These are phyloP conservation scores for Nemurella pictetii DNA, from an alignment of 2,888 invertebrate species.

Conservation along the genomic window DNA sequence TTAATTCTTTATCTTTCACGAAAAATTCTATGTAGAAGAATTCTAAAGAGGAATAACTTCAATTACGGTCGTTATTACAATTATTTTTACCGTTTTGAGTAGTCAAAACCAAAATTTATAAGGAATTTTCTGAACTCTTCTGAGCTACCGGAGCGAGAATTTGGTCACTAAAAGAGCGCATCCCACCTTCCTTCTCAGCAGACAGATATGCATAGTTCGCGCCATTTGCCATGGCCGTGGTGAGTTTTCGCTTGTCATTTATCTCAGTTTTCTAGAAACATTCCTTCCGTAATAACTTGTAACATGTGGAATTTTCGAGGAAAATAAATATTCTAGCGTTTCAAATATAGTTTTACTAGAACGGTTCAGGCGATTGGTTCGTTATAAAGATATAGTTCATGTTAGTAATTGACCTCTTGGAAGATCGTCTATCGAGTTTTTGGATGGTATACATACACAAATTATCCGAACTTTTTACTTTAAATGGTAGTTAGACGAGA, in stretches of 20 bases:
- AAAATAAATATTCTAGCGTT: background rate
- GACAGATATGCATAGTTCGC: conserved; percentile 45
- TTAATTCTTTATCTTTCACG: background rate
- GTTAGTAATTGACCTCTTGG: background rate
- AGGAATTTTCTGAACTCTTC: background rate
- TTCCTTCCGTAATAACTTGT: background rate
- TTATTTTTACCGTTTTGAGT: background rate
- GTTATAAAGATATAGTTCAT: background rate
- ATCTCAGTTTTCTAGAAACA: background rate
- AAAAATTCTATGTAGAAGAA: background rate
- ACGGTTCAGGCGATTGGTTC: conserved; percentile 17
- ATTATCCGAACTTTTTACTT: background rate
- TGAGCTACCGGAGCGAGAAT: background rate
- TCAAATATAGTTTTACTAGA: conserved; percentile 23
- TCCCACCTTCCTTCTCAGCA: background rate
- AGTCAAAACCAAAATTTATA: background rate
- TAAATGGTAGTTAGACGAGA: no score
- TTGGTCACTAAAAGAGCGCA: background rate
- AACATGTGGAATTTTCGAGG: background rate
- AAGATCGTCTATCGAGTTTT: background rate
- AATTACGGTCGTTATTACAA: no score
- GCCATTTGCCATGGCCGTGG: conserved; percentile 58
- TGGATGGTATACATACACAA: background rate
- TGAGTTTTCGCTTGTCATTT: conserved; percentile 48
- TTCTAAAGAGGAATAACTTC: no score